These are phyloP conservation scores for Bombus superbus DNA, from an alignment of 1,140 invertebrate species.

Conservation along the genomic window DNA sequence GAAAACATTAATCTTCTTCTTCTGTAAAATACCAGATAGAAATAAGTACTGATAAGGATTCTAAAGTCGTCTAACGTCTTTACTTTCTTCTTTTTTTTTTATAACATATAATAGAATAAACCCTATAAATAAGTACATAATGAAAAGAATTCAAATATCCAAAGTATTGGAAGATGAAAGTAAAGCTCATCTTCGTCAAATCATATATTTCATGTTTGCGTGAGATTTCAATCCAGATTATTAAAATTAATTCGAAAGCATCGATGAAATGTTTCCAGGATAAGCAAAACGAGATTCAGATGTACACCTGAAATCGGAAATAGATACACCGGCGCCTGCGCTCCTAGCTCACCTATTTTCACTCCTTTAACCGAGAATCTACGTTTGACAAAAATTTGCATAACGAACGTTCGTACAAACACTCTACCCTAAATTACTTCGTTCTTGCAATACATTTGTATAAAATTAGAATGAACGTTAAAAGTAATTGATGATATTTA, in stretches of 20 bases:
- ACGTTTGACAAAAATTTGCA: not conserved
- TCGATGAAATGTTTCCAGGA: not conserved
- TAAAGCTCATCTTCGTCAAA: too few species aligned
- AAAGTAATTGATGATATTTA: not conserved
- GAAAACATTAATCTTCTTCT: not conserved
- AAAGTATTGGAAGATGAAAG: not conserved
- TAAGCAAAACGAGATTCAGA: slow-evolving; percentile 12
- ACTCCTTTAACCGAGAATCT: not conserved
- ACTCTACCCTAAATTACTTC: not conserved
- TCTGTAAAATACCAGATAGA: not conserved
- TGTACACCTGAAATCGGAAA: slow-evolving; percentile 33
- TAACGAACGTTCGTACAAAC: not conserved
- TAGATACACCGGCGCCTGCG: slow-evolving; percentile 29
- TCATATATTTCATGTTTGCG: not conserved
- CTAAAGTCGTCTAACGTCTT: not conserved
- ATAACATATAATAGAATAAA: not conserved
- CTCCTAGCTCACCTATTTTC: slow-evolving; percentile 18
- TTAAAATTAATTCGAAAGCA: slow-evolving; percentile 1
- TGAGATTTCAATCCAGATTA: not conserved
- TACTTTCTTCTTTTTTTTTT: not conserved
- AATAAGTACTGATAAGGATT: not conserved
- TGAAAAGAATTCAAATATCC: not conserved
- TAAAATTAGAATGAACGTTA: too few species aligned
- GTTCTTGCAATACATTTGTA: not conserved
- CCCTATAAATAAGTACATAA: not conserved